Evolutionary conservation across 2,888 invertebrate genomes (phyloP), one percentile per base, ranked within the genome.

Genomic region (Cerastoderma edule): DNA sequence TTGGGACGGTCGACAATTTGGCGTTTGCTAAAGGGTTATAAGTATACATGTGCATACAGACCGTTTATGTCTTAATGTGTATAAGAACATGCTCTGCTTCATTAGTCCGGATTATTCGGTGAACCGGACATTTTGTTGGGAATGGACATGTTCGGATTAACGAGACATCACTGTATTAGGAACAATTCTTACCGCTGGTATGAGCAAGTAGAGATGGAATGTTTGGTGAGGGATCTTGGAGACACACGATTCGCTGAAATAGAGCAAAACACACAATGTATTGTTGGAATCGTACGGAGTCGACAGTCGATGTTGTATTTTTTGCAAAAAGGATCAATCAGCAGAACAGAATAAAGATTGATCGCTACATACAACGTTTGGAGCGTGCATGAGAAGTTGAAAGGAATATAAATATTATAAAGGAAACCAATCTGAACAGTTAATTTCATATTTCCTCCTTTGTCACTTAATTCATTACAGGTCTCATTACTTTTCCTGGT

Each of bases 121-220:
- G n/a, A n/a, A n/a, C n/a, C n/a, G n/a, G n/a, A n/a, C n/a, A n/a
- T n/a, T n/a, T n/a, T n/a, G n/a, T n/a, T n/a, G n/a, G n/a, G n/a
- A n/a, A n/a, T n/a, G n/a, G 8, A 30, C 6, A 28, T 28, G 16
- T 28, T 4, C 28, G 19, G 32, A 54, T 16, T n/a, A 33, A 32
- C 6, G 28, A n/a, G 19, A 57, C 16, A 32, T n/a, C 28, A 32
- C 35, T 3, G 2, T 60, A 33, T 60, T 60, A 56, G 13, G 24
- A 1, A 2, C n/a, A 22, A 50, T 3, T 69, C 74, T 54, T 66
- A 79, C 79, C 27, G 79, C 75, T 28, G 75, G 79, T 35, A 79
- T 63, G 22, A 79, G 72, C 5, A 79, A 33, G 33, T 57, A 79
- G 24, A 65, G 53, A 28, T 79, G 79, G 24, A 75, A 79, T 22